Conservation (phyloP, 2,888 invertebrate species). For the Pterostichus madidus region DNA sequence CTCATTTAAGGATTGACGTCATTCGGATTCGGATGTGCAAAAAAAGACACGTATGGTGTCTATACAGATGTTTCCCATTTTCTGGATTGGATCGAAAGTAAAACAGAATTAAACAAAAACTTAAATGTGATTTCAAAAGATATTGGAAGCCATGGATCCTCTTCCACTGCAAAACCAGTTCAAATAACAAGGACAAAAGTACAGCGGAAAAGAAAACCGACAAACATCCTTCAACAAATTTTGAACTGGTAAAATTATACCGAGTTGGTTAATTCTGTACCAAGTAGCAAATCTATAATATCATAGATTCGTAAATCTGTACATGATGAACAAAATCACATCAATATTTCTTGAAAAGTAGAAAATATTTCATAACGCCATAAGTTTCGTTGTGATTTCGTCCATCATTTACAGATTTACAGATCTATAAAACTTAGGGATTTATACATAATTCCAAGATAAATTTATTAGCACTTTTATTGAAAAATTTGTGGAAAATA, state of each 20-base stretch:
- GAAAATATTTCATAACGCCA: too few relatives aligned
- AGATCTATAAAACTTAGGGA: too few relatives aligned
- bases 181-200: neutral
- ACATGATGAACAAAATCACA: too few relatives aligned
- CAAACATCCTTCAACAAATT: constrained; percentile 10
- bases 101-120: neutral
- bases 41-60: constrained; percentile 79
- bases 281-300: too few relatives aligned
- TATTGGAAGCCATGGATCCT: neutral
- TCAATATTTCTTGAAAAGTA: too few relatives aligned
- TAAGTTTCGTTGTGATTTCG: too few relatives aligned
- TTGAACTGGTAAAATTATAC: neutral
- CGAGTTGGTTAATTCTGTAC: too few relatives aligned
- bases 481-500: too few relatives aligned
- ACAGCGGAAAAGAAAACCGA: neutral
- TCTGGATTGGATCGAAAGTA: constrained; percentile 78
- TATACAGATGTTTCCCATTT: constrained; percentile 82
- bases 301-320: too few relatives aligned
- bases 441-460: too few relatives aligned
- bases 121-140: neutral
- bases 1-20: constrained; percentile 81
- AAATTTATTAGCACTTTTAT: too few relatives aligned
- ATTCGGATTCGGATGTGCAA: constrained; percentile 84
- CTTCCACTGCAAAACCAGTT: neutral
- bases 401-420: too few relatives aligned